Percentiles rank a stretch among this genome's conserved stretches.
Evolutionary conservation across 2,888 invertebrate genomes (phyloP).

Genomic region (Phortica okadai): DNA sequence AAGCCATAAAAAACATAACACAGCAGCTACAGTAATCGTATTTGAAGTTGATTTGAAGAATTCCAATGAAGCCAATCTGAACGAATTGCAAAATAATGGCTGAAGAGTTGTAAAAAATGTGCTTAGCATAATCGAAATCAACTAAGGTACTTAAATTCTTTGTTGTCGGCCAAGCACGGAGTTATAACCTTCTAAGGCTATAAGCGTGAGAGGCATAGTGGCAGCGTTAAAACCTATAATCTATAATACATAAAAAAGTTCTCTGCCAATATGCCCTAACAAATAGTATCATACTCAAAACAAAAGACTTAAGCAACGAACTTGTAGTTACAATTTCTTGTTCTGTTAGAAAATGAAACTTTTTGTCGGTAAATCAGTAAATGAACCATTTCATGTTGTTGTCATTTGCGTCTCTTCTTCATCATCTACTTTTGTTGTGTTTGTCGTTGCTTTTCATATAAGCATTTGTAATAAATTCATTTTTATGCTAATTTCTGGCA

Average conservation of each 20-base stretch:
- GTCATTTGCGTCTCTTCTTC: neutral
- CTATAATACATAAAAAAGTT: too few relatives aligned
- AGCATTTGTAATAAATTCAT: slow-evolving; percentile 59
- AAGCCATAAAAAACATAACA: neutral
- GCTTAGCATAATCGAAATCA: neutral
- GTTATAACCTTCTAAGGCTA: too few relatives aligned
- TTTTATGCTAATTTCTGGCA: slow-evolving; percentile 71
- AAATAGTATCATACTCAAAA: slow-evolving; percentile 37
- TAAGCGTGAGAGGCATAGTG: too few relatives aligned
- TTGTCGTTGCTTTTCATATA: slow-evolving; percentile 15
- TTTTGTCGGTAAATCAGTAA: too few relatives aligned
- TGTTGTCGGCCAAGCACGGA: too few relatives aligned
- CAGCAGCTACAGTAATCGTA: neutral
- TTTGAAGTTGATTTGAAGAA: neutral
- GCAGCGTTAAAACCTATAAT: too few relatives aligned
- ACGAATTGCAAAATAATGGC: neutral
- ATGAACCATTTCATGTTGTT: neutral
- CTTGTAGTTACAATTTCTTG: slow-evolving; percentile 40
- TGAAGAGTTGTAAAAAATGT: neutral
- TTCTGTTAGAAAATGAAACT: too few relatives aligned
- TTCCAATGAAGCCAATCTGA: neutral
- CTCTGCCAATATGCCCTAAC: too few relatives aligned
- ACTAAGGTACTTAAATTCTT: too few relatives aligned
- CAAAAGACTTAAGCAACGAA: slow-evolving; percentile 70
- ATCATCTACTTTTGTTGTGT: neutral